Evolutionary conservation across 2,888 invertebrate genomes (phyloP).

Genomic region (Theretra japonica): DNA sequence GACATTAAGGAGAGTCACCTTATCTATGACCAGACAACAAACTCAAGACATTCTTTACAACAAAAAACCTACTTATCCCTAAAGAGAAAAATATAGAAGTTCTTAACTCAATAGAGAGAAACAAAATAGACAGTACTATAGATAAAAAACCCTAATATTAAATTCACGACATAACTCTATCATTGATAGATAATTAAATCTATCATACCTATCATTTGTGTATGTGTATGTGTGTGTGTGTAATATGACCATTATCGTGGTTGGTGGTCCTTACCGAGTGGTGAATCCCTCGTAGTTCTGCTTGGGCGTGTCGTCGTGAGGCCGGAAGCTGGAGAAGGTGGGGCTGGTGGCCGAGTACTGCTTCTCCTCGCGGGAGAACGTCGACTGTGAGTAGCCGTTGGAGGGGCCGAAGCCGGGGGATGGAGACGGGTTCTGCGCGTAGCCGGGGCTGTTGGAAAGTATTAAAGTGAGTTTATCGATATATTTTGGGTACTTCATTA

Average conservation of each 20-base stretch:
- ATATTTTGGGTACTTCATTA: not conserved
- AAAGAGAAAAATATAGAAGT: too few species aligned
- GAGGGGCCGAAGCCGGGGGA: constrained; percentile 44
- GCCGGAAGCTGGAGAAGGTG: constrained; percentile 75
- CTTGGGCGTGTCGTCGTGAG: constrained; percentile 70
- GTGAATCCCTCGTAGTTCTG: constrained; percentile 88
- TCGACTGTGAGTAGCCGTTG: constrained; percentile 53
- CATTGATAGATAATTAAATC: too few species aligned
- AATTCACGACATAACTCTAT: too few species aligned
- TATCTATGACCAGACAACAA: too few species aligned
- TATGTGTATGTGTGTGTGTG: constrained; percentile 19
- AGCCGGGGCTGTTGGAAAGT: constrained; percentile 19
- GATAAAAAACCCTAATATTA: too few species aligned
- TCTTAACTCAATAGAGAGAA: too few species aligned
- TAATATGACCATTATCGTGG: not conserved
- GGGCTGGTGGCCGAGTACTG: constrained; percentile 66
- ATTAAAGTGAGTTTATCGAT: not conserved
- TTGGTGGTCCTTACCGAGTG: constrained; percentile 80
- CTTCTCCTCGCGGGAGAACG: constrained; percentile 58
- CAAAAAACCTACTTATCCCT: too few species aligned
- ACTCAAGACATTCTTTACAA: too few species aligned
- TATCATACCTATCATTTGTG: too few species aligned
- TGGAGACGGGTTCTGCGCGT: constrained; percentile 34
- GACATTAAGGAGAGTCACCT: too few species aligned
- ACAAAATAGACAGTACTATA: too few species aligned